Conservation (phyloP, 2,113 vertebrate species). For the Coptodon bakossiorum region DNA sequence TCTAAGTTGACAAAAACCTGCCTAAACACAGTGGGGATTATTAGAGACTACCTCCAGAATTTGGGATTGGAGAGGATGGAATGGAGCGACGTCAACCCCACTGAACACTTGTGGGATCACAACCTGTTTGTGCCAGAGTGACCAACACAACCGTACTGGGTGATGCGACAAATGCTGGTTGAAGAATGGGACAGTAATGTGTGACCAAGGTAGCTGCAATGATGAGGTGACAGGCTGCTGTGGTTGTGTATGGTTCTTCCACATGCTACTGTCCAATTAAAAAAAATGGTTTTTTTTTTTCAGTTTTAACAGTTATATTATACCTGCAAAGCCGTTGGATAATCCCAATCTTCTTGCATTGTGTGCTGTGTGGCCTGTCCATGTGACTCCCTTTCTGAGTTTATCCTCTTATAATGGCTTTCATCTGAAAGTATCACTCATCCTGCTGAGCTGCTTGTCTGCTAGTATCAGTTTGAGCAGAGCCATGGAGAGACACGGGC, state of each 20-base stretch:
- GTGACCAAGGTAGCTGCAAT: neutral
- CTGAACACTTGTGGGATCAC: neutral
- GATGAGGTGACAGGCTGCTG: neutral
- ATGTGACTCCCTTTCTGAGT: constrained; percentile 38
- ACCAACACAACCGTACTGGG: neutral
- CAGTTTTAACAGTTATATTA: neutral
- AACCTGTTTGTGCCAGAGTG: neutral
- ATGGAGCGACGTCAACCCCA: fast-evolving
- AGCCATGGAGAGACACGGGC: constrained; percentile 59
- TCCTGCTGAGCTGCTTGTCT: neutral
- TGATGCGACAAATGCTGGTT: neutral
- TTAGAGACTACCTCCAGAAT: neutral
- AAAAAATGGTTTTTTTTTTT: neutral
- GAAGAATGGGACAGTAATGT: neutral
- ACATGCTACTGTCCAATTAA: neutral
- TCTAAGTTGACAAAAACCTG: neutral
- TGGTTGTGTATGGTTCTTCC: neutral
- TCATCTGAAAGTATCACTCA: neutral
- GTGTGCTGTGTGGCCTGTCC: neutral
- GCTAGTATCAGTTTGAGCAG: neutral
- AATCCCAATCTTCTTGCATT: constrained; percentile 8
- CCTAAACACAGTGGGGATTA: neutral
- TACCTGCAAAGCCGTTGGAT: neutral
- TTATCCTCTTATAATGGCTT: constrained; percentile 59
- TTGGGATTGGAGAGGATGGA: neutral